Percentiles rank a stretch among this genome's conserved stretches.
Conservation (phyloP, 2,113 vertebrate species). For the Phalacrocorax pelagicus region DNA sequence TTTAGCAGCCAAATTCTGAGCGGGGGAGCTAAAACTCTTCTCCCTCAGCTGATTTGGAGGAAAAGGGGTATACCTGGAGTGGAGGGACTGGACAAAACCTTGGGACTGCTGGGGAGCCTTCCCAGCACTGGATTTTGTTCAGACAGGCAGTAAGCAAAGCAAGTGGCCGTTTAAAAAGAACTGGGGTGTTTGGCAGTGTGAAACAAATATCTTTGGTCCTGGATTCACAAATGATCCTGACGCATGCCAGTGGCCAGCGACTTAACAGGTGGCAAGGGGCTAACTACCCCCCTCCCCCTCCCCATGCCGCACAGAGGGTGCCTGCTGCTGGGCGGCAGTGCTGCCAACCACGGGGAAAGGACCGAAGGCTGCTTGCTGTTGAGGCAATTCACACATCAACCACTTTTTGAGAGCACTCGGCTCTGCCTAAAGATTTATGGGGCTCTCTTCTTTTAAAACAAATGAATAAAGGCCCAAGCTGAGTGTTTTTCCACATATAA, state of each 20-base stretch:
- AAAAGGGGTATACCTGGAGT: background rate
- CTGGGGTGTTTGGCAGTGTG: background rate
- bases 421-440: slow-evolving; percentile 38
- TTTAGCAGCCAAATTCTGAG: background rate
- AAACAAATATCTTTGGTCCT: background rate
- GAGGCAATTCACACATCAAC: slow-evolving; percentile 33
- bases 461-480: slow-evolving; percentile 62
- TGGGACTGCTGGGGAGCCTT: background rate
- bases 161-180: background rate
- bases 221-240: background rate
- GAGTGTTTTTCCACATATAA: slow-evolving; percentile 70
- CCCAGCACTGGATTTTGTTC: background rate
- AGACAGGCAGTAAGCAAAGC: background rate
- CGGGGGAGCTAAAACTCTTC: background rate
- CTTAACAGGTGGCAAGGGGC: background rate
- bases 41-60: background rate
- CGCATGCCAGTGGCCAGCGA: background rate
- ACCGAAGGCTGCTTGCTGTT: background rate
- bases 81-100: background rate
- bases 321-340: background rate
- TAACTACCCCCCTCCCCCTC: background rate
- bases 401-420: background rate
- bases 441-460: slow-evolving; percentile 36
- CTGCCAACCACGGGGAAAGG: background rate
- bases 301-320: background rate